A percentile compares a stretch with the other conserved stretches of the same genome.
phyloP scores from a whole-genome alignment of 2,797 vertebrate genomes.

The Limosa lapponica region DNA sequence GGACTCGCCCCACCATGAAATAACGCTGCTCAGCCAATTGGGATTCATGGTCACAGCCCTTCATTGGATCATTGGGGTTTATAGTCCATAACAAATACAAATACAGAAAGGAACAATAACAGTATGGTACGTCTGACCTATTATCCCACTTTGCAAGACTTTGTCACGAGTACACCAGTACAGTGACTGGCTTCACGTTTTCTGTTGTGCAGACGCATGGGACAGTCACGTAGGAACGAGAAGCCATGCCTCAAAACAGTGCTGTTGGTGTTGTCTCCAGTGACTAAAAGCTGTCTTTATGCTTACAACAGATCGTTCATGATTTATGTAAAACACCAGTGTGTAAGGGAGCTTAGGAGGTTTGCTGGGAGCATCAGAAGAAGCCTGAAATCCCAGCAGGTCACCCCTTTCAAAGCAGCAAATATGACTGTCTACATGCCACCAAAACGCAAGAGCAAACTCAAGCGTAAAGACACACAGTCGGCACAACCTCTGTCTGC shows the following conservation, averaged over 20 bases:
- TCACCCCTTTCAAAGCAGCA: not conserved
- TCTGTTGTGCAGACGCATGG: not conserved
- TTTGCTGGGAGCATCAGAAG: not conserved
- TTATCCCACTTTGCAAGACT: not conserved
- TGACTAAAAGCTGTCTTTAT: not conserved
- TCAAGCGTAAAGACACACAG: not conserved
- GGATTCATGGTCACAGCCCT: conserved; percentile 65
- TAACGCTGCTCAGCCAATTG: conserved; percentile 47
- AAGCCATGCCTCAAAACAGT: not conserved
- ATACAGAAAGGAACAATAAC: conserved; percentile 58
- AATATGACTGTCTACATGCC: not conserved
- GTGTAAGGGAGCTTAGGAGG: not conserved
- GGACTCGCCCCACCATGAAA: conserved; percentile 55
- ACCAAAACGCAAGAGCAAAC: not conserved
- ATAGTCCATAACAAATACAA: conserved; percentile 74
- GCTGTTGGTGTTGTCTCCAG: not conserved
- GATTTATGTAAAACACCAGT: not conserved
- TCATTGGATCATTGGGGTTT: conserved; percentile 70
- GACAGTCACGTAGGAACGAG: rapidly evolving
- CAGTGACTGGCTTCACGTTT: not conserved
- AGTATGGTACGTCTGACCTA: conserved; percentile 25
- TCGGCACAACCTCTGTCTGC: not conserved
- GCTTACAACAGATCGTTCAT: rapidly evolving
- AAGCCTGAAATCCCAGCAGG: not conserved
- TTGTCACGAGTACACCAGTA: not conserved